These are phyloP conservation scores for Neoitamus cyanurus DNA, from an alignment of 2,888 invertebrate genomes.

Conservation along the genomic window DNA sequence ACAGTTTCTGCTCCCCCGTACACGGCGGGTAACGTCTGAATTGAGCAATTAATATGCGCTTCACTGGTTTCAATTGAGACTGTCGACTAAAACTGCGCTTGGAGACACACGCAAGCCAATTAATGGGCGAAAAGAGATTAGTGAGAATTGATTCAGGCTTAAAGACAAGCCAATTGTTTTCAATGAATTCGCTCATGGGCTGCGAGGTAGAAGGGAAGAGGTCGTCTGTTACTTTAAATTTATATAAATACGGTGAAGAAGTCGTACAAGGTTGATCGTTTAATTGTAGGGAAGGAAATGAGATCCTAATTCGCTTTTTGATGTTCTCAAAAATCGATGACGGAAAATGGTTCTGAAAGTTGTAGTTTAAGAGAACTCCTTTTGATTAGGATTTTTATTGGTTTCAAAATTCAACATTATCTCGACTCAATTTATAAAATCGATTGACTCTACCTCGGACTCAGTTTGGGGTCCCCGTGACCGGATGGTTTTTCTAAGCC, in stretches of 20 bases:
- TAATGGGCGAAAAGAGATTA: neutral
- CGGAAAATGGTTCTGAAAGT: too few relatives aligned
- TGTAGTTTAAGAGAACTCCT: neutral
- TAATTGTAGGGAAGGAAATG: neutral
- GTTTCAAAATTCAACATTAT: too few relatives aligned
- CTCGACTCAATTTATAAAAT: too few relatives aligned
- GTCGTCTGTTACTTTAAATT: neutral
- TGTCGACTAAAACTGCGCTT: slow-evolving; percentile 16
- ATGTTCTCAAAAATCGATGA: neutral
- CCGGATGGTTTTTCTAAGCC: too few relatives aligned
- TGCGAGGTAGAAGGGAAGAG: neutral
- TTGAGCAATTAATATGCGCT: slow-evolving; percentile 48
- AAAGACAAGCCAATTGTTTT: neutral
- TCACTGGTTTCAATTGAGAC: slow-evolving; percentile 43
- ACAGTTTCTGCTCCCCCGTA: neutral
- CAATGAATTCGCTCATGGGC: neutral
- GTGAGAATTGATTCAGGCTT: neutral
- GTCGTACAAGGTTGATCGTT: neutral
- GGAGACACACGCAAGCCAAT: neutral
- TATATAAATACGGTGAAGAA: neutral
- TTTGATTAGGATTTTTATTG: too few relatives aligned
- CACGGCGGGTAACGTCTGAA: neutral
- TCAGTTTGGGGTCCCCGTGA: too few relatives aligned
- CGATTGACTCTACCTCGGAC: too few relatives aligned
- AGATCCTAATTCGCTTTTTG: neutral